Evolutionary conservation across 2,888 invertebrate genomes (phyloP).

Genomic region (Meganola albula): DNA sequence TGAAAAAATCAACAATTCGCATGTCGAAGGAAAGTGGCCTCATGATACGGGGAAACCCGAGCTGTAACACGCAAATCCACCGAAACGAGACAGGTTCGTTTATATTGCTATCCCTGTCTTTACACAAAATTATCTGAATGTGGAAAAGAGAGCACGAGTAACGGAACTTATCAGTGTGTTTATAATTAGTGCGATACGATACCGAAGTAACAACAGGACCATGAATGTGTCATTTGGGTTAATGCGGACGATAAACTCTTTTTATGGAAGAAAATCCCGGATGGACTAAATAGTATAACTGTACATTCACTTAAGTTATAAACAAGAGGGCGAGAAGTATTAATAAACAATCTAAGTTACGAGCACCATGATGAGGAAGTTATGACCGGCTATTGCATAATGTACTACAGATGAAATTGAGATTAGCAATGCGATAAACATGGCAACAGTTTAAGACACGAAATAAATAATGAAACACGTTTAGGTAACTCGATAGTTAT

Average conservation of each 20-base stretch:
- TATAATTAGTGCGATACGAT: conserved; percentile 57
- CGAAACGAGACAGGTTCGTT: conserved; percentile 43
- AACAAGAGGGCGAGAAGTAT: conserved; percentile 1
- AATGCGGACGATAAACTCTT: conserved; percentile 21
- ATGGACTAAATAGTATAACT: neutral
- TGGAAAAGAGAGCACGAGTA: conserved; percentile 38
- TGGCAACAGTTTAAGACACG: conserved; percentile 6
- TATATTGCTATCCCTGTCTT: conserved; percentile 35
- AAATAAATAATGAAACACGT: conserved; percentile 12
- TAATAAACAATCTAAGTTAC: conserved; percentile 4
- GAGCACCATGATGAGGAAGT: conserved; percentile 6
- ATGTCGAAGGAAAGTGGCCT: conserved; percentile 47
- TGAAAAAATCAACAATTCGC: conserved; percentile 28
- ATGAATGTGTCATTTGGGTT: conserved; percentile 39
- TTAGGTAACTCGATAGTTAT: conserved; percentile 14
- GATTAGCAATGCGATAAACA: conserved; percentile 15
- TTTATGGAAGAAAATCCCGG: conserved; percentile 10
- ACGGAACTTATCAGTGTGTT: conserved; percentile 64
- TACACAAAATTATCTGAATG: conserved; percentile 16
- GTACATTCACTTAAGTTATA: neutral
- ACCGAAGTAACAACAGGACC: conserved; percentile 50
- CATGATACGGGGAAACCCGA: conserved; percentile 51
- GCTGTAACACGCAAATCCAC: conserved; percentile 39
- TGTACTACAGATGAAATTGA: conserved; percentile 10
- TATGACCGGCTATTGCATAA: conserved; percentile 15